Conservation (phyloP, 2,888 invertebrate genomes). For the Nymphalis urticae region DNA sequence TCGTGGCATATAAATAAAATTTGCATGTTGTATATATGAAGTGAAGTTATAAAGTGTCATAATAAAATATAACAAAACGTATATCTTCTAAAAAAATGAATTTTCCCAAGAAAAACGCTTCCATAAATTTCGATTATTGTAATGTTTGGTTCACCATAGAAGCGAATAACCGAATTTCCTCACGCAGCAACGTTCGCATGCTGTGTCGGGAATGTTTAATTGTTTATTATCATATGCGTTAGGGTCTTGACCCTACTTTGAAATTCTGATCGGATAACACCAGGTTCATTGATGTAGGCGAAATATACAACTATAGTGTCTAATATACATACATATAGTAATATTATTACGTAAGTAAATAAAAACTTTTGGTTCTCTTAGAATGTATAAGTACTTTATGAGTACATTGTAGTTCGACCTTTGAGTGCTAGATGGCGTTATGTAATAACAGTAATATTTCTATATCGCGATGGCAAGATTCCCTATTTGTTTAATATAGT, state of each 20-base stretch:
- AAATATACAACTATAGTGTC: too few relatives aligned
- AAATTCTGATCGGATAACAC: conserved; percentile 17
- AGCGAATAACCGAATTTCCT: conserved; percentile 44
- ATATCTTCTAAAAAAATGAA: not conserved
- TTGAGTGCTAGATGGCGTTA: too few relatives aligned
- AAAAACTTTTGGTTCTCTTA: too few relatives aligned
- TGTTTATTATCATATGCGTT: conserved; percentile 43
- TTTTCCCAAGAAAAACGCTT: not conserved
- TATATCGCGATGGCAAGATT: too few relatives aligned
- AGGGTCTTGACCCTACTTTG: conserved; percentile 33
- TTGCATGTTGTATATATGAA: too few relatives aligned
- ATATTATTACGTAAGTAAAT: too few relatives aligned
- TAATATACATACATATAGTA: too few relatives aligned
- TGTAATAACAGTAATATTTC: too few relatives aligned
- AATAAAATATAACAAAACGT: not conserved
- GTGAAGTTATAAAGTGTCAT: too few relatives aligned
- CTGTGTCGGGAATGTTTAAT: conserved; percentile 55
- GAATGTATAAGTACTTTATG: too few relatives aligned
- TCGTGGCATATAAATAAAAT: not conserved
- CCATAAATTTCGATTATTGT: not conserved
- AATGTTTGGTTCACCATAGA: conserved; percentile 40
- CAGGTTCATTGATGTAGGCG: conserved; percentile 2
- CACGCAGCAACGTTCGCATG: conserved; percentile 60
- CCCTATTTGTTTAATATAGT: too few relatives aligned
- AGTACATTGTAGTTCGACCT: too few relatives aligned